Base-by-base conservation (phyloP, 2,888 invertebrate genomes). In the Ctenicera cuprea region DNA sequence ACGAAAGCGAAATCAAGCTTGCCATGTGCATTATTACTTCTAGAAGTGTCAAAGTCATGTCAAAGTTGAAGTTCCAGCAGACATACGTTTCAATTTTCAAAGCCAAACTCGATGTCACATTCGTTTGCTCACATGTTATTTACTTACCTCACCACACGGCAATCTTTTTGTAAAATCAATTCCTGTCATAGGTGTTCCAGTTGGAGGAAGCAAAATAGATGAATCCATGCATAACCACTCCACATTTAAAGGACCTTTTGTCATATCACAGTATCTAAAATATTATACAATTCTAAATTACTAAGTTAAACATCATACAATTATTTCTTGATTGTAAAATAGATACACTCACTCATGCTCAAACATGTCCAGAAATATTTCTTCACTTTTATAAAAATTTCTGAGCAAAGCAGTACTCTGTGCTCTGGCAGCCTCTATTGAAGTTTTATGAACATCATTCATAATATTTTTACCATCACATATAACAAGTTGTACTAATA, bases 211-310 rank as follows among this genome's bases (percentile, higher is more conserved):
- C 67, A 99, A 89, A 82, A 99, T 94, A 67, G 95, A 95, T 59
- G 97, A 95, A 87, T 99, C 99, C 96, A 97, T 97, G 87, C 97
- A 96, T 77, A 99, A 87, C 91, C 96, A 97, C 85, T 98, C 98
- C 0, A 98, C 97, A 86, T 96, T 97, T 64, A 97, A 85, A 0
- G 93, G 93, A 16, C 93, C 90, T 85, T 95, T 96, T 79, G 93
- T 93, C 92, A 98, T 95, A 87, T 98, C 97, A 84, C 94, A 94
- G 87, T 95, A 97, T 82, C 91, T 91, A 79, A 41, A 81, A 81
- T 74, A 76, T 4, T 41, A 33, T 7, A 18, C 22, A 20, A 14
- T 12, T 14, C 9, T 8, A 48, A 48, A 48, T 9, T 16, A 45
- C 14, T 45, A 4, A 2, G 14, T 16, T 26, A 26, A 11, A 11